Evolutionary conservation across 2,888 invertebrate genomes (phyloP).

Genomic region (Phortica okadai): DNA sequence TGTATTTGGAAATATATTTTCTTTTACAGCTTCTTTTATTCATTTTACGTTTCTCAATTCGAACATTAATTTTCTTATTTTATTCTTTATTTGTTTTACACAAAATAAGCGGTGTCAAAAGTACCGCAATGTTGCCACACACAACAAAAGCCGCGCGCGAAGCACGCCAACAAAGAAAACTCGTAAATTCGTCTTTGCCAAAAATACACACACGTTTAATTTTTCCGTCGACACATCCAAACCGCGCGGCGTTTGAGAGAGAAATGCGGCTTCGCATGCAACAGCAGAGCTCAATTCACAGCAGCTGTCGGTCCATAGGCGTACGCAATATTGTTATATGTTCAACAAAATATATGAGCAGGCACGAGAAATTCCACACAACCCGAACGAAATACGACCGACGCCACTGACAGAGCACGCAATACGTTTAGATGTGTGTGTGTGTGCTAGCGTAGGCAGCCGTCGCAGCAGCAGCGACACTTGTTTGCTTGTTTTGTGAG

Average conservation of each 20-base stretch:
- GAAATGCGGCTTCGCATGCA: conserved; percentile 47
- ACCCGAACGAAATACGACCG: not conserved
- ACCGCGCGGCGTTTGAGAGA: conserved; percentile 49
- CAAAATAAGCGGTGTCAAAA: conserved; percentile 41
- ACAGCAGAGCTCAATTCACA: conserved; percentile 17
- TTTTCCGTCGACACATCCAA: conserved; percentile 59
- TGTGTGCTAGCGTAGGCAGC: conserved; percentile 26
- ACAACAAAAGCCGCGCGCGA: conserved; percentile 39
- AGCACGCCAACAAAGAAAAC: conserved; percentile 50
- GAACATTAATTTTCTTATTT: not conserved
- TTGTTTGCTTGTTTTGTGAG: conserved; percentile 50
- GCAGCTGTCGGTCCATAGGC: not conserved
- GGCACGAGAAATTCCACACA: not conserved
- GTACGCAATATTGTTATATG: not conserved
- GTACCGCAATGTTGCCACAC: conserved; percentile 46
- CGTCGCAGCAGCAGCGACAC: conserved; percentile 49
- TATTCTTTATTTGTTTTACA: not conserved
- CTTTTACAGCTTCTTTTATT: not conserved
- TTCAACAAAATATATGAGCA: not conserved
- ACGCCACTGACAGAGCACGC: conserved; percentile 2
- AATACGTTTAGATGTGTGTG: not conserved
- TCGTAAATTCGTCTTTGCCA: conserved; percentile 9
- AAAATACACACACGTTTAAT: conserved; percentile 12
- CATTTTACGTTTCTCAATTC: not conserved
- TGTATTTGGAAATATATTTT: not conserved